Conservation (phyloP, 2,888 invertebrate genomes). For the Craniophora ligustri region DNA sequence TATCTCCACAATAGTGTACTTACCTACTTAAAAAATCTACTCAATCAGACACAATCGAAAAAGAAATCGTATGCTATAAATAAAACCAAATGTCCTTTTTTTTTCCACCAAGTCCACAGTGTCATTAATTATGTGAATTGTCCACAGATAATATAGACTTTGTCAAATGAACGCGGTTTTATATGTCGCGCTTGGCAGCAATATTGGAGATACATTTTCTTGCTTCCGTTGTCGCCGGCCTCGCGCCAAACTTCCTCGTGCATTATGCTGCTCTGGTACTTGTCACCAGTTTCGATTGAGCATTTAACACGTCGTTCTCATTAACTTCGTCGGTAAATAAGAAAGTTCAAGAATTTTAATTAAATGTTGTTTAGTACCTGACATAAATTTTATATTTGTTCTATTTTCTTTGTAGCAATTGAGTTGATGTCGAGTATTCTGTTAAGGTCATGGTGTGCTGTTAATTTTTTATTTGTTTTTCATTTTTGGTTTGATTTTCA, state of each 20-base stretch:
- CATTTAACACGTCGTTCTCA: constrained; percentile 63
- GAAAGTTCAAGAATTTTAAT: constrained; percentile 29
- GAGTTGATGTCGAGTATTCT: no score
- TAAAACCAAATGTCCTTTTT: no score
- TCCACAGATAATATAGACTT: constrained; percentile 53
- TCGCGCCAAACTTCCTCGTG: constrained; percentile 66
- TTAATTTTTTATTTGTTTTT: no score
- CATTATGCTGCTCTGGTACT: constrained; percentile 79
- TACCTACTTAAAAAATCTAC: no score
- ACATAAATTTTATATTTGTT: no score
- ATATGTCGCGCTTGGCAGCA: constrained; percentile 44
- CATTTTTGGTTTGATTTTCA: no score
- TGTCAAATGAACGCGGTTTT: constrained; percentile 45
- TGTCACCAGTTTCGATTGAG: constrained; percentile 85
- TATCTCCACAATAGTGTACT: no score
- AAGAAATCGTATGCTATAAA: constrained; percentile 11
- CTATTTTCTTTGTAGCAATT: no score
- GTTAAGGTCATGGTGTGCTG: no score
- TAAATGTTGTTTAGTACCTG: constrained; percentile 39
- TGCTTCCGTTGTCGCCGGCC: constrained; percentile 66
- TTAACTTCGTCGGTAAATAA: constrained; percentile 37
- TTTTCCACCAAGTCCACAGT: no score
- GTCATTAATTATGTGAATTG: constrained; percentile 23
- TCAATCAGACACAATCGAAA: constrained; percentile 2
- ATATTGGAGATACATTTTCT: constrained; percentile 65